Base-by-base conservation (phyloP, 2,113 vertebrate species). In the Pteropus alecto region DNA sequence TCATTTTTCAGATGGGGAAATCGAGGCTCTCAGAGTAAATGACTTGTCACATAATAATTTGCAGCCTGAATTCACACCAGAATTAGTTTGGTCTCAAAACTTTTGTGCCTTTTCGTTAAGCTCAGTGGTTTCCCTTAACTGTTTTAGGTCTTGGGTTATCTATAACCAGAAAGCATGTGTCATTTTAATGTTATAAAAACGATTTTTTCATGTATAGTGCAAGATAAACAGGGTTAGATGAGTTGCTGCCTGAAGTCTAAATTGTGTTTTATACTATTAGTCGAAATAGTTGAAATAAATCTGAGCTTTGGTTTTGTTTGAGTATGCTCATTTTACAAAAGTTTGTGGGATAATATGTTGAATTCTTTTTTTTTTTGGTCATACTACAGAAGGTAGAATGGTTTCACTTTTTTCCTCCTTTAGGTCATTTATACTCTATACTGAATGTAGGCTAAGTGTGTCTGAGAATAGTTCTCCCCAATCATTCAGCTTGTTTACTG, bases 1-100 rank as follows among this genome's bases (percentile, higher is more conserved):
- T 48, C 60, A 86, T 94, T 97, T 96, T 96, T 93, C 56, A 86
- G 41, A 78, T 96, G 77, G 76, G 81, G 77, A 87, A 87, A 84
- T 68, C 93, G 83, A 92, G 65, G n/a, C 38, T 90, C 51, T 94
- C 21, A 83, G 24, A 82, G 58, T 78, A 96, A 93, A 67, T 85
- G 84, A 51, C 63, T 95, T 96, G 63, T 51, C 83, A 88, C 41
- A 46, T 76, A 71, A 51, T 67, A 83, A 70, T 77, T 89, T 35
- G 76, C 46, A 58, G 28, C 41, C 22, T 94, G 77, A 87, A 85
- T 97, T 95, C 38, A 92, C 22, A 95, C n/a, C 12, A 24, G 56
- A 33, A 93, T 87, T 96, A 85, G 33, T 82, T n/a, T 97, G 43
- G 9, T 16, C 54, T 91, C 21, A 94, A 82, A 94, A 91, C 12